These are phyloP conservation scores for Clupea harengus DNA, from an alignment of 2,113 vertebrate genomes.

Conservation along the genomic window DNA sequence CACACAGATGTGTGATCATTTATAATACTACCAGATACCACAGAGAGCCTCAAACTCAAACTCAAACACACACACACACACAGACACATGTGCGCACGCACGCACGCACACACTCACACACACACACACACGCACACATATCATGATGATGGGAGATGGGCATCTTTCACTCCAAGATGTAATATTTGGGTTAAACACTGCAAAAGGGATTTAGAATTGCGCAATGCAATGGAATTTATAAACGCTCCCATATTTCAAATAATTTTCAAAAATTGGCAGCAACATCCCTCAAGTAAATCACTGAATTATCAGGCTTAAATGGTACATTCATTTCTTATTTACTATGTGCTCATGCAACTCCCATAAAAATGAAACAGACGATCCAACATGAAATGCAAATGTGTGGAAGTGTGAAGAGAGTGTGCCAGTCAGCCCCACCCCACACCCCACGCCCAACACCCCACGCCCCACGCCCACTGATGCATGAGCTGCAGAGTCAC, in stretches of 20 bases:
- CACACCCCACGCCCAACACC: neutral
- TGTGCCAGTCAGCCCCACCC: neutral
- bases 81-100: no score
- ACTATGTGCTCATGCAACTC: neutral
- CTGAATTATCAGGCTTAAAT: neutral
- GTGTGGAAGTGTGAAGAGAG: neutral
- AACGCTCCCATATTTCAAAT: neutral
- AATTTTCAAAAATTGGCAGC: neutral
- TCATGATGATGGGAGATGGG: neutral
- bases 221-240: neutral
- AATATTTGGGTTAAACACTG: neutral
- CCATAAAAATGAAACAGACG: neutral
- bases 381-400: neutral
- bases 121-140: neutral
- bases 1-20: neutral
- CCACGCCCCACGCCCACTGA: neutral
- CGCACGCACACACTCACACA: neutral
- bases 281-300: neutral
- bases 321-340: neutral
- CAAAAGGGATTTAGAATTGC: neutral
- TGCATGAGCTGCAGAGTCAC: neutral
- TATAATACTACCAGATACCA: neutral
- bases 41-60: neutral
- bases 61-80: no score
- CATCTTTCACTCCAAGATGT: neutral